Evolutionary conservation across 2,797 vertebrate species (phyloP), one percentile per base, ranked within the genome.

Genomic region (Orestias chungarensis): DNA sequence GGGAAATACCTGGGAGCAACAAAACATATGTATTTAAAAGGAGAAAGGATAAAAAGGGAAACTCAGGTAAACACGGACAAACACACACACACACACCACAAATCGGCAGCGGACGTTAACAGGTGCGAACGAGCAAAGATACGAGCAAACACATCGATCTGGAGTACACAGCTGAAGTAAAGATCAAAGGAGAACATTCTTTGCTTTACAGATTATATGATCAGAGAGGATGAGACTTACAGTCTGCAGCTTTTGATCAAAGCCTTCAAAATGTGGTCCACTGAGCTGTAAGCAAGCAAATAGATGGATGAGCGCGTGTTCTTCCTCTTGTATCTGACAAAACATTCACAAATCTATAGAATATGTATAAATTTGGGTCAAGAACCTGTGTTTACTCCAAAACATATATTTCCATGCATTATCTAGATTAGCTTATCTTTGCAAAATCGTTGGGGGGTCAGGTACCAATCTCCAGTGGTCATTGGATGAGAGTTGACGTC

Each of bases 181-280:
- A 79, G 74, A 90, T 89, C 80, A 90, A 85, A 89, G 84, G 46
- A 6, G 64, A 4, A 55, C 77, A 81, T 84, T 81, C 84, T 76
- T 75, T 64, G 4, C 29, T 11, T 49, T 69, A 74, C 64, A 84
- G 82, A 83, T 81, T 54, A 77, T 80, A 74, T 38, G 76, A 89
- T 85, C 82, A 85, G 76, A 83, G 78, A 70, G 43, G 71, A 73
- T 44, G 80, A 76, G 81, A 98, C 98, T 98, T 94, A 99, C 98
- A 96, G 96, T 90, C 98, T 94, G 93, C 97, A 99, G 94, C 94
- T 97, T 93, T 98, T 98, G 93, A 99, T 96, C 42, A 99, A 93
- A 71, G 97, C 97, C 94, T 99, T 99, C 93, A 99, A 89, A 86
- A 98, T 95, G 82, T 96, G 96, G 91, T 99, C 98, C 92, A 98